Evolutionary conservation across 2,113 vertebrate genomes (phyloP), one percentile per base, ranked within the genome.

Genomic region (Clarias magur): DNA sequence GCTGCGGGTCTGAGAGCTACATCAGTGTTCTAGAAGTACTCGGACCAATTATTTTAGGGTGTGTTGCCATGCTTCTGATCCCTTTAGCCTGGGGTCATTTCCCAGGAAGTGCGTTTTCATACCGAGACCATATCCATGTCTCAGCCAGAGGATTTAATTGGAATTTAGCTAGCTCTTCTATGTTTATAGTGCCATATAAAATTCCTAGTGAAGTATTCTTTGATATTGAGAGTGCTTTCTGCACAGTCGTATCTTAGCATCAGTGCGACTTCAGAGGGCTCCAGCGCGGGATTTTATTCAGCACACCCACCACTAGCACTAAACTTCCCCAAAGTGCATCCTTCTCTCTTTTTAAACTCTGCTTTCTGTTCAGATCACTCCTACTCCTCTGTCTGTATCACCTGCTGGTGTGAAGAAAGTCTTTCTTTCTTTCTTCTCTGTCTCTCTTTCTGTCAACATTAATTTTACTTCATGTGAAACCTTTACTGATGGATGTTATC

Each of bases 281-380:
- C 34, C 19, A 48, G 19, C 27, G 16, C 38, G 78, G 65, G 56
- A 57, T 85, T 80, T 85, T 56, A 63, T 68, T 38, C 23, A 56
- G 54, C 63, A 82, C 86, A 83, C 59, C 86, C 70, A 87, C 81
- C 17, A 57, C 81, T 84, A 30, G 30, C 59, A 79, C 42, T 87
- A 83, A 79, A 78, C 60, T 25, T 82, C 82, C 27, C 60, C 48
- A 87, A 25, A 87, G 57, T 60, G 27, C 63, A 79, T 63, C 68
- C 54, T 30, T 34, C 13, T 27, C 34, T 67, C 34, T 80, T 57
- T 68, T 21, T 56, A n/a, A 73, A 62, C 63, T 23, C 34, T 65
- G n/a, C 57, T 76, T 76, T 88, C 34, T 59, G 53, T 84, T 34
- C 17, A 8, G 25, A 30, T 70, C 38, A 30, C 82, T 78, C 54